Percentiles rank a stretch among this genome's conserved stretches.
phyloP scores from a whole-genome alignment of 1,140 invertebrate species.

The Samia ricini region DNA sequence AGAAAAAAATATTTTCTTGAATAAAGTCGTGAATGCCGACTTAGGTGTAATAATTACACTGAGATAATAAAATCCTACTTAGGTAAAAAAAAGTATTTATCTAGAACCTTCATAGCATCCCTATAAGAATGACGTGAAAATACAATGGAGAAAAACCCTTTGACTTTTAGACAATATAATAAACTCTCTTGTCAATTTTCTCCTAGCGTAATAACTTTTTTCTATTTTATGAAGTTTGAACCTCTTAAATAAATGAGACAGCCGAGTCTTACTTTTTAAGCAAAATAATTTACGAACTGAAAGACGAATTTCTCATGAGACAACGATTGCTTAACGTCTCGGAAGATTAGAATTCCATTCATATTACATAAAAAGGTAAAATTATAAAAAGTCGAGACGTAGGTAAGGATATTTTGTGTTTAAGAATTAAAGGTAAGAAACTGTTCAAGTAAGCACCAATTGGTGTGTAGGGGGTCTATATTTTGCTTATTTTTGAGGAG shows the following conservation, averaged over 20 bases:
- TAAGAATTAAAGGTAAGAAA: background rate
- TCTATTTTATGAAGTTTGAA: conserved; percentile 3
- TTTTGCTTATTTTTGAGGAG: no score
- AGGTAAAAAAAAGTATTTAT: no score
- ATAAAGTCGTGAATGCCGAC: no score
- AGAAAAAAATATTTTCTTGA: no score
- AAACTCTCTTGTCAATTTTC: background rate
- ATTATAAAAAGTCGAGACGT: background rate
- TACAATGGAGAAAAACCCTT: background rate
- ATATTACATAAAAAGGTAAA: background rate
- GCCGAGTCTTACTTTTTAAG: background rate
- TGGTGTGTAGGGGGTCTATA: no score
- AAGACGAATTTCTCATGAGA: background rate
- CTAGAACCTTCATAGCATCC: no score
- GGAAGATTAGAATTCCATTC: background rate
- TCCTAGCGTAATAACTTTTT: conserved; percentile 4
- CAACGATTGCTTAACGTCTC: background rate
- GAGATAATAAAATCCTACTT: no score
- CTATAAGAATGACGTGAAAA: no score
- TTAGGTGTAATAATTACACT: no score
- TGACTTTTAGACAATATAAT: background rate
- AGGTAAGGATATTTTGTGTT: background rate
- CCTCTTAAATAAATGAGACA: conserved; percentile 5
- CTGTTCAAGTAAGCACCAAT: no score
- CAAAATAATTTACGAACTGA: conserved; percentile 1